Conservation (phyloP, 2,888 invertebrate genomes). For the Calliopum simillimum region DNA sequence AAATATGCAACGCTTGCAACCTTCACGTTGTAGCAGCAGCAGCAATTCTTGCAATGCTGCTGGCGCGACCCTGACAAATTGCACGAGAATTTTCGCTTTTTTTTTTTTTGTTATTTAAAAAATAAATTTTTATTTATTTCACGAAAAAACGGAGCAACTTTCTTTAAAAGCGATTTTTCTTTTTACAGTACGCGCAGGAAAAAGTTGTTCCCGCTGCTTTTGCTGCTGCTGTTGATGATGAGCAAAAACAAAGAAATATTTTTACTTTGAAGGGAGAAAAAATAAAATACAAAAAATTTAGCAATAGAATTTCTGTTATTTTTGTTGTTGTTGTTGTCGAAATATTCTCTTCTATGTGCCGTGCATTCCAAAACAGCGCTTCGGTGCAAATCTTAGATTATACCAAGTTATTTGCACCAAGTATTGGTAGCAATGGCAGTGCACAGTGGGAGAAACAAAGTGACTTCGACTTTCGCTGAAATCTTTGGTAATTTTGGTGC, state of each 20-base stretch:
- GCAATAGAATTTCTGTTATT: not conserved
- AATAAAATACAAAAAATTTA: constrained; percentile 1
- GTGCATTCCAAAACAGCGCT: constrained; percentile 28
- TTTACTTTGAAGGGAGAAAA: not conserved
- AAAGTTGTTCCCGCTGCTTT: not conserved
- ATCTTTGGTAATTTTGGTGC: too few species aligned
- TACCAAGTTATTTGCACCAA: constrained; percentile 27
- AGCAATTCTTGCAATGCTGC: constrained; percentile 16
- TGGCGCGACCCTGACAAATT: constrained; percentile 64
- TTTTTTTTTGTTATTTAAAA: constrained; percentile 23
- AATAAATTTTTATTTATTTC: not conserved
- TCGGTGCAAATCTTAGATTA: constrained; percentile 16
- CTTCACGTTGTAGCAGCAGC: not conserved
- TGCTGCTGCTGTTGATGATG: constrained; percentile 3
- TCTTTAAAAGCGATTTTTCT: constrained; percentile 25
- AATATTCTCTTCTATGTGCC: constrained; percentile 9
- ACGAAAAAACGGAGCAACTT: constrained; percentile 7
- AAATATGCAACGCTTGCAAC: not conserved
- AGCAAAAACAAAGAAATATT: constrained; percentile 34
- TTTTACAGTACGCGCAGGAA: not conserved
- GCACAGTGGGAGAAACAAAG: not conserved
- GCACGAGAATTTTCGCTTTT: constrained; percentile 35
- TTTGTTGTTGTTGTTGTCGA: not conserved
- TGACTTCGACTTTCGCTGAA: too few species aligned
- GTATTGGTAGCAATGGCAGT: not conserved